phyloP scores from a whole-genome alignment of 2,797 vertebrate species.

The Heterohyrax brucei region DNA sequence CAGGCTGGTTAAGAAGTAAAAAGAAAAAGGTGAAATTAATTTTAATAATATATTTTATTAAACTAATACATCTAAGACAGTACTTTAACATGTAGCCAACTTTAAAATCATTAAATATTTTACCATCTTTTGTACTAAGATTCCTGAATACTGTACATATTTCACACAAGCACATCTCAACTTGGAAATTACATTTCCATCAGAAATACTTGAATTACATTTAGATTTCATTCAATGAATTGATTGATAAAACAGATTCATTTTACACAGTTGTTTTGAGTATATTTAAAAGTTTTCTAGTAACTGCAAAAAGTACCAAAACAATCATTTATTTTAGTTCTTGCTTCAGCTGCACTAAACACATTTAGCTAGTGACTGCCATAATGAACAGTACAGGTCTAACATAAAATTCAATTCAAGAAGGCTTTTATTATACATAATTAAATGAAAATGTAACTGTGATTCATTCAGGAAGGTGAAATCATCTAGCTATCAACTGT shows the following conservation, averaged over 20 bases:
- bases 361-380: slow-evolving; percentile 37
- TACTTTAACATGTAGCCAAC: slow-evolving; percentile 53
- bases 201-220: slow-evolving; percentile 66
- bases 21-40: slow-evolving; percentile 77
- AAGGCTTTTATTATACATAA: slow-evolving; percentile 5
- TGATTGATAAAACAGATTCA: slow-evolving; percentile 56
- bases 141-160: slow-evolving; percentile 64
- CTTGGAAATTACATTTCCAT: slow-evolving; percentile 41
- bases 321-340: slow-evolving; percentile 62
- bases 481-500: slow-evolving; percentile 48
- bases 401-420: slow-evolving; percentile 57
- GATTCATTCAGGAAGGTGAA: slow-evolving; percentile 30
- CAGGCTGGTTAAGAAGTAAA: slow-evolving; percentile 65
- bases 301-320: slow-evolving; percentile 50
- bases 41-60: slow-evolving; percentile 78
- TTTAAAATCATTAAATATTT: slow-evolving; percentile 46
- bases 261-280: slow-evolving; percentile 59
- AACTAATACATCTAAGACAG: slow-evolving; percentile 68
- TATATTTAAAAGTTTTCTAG: slow-evolving; percentile 51
- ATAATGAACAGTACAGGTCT: slow-evolving; percentile 11
- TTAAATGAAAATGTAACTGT: slow-evolving; percentile 63
- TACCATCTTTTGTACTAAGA: slow-evolving; percentile 56
- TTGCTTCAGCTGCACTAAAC: background rate
- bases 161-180: slow-evolving; percentile 66
- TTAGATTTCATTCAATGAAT: slow-evolving; percentile 70